A percentile compares a stretch with the other conserved stretches of the same genome.
Conservation (phyloP, 2,888 invertebrate genomes). For the Diachrysia chrysitis region DNA sequence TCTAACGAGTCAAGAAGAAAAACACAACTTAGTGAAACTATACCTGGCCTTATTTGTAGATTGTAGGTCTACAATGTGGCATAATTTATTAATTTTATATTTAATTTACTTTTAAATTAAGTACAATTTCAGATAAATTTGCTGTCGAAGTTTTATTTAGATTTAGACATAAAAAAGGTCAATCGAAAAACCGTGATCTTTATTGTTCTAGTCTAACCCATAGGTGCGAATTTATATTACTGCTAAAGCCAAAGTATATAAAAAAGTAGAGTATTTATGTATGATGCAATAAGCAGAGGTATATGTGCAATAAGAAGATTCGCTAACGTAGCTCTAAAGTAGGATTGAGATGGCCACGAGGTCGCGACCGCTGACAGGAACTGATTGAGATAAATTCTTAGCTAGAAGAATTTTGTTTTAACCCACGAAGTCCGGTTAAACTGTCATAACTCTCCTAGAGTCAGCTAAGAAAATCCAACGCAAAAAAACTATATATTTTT, state of each 20-base stretch:
- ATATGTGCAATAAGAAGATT: not conserved
- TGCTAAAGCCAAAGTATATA: no score
- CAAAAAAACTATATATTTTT: not conserved
- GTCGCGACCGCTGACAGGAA: not conserved
- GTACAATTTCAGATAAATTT: no score
- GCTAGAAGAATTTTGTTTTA: constrained; percentile 1
- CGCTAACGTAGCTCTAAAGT: not conserved
- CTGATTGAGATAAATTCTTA: not conserved
- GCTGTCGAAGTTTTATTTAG: no score
- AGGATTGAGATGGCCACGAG: not conserved
- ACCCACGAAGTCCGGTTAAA: constrained; percentile 1
- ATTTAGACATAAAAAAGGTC: no score
- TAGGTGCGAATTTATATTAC: no score
- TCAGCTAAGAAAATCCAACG: not conserved
- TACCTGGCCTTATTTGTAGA: no score
- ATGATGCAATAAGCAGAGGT: not conserved
- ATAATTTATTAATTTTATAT: no score
- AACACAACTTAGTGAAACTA: not conserved
- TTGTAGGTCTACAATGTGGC: no score
- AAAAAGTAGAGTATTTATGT: not conserved
- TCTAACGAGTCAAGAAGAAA: not conserved
- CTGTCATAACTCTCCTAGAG: constrained; percentile 1
- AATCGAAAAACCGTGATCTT: no score
- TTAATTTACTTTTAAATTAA: no score
- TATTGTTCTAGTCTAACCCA: no score